These are phyloP conservation scores for Peromyscus californicus DNA, from an alignment of 2,113 vertebrate species.

Conservation along the genomic window DNA sequence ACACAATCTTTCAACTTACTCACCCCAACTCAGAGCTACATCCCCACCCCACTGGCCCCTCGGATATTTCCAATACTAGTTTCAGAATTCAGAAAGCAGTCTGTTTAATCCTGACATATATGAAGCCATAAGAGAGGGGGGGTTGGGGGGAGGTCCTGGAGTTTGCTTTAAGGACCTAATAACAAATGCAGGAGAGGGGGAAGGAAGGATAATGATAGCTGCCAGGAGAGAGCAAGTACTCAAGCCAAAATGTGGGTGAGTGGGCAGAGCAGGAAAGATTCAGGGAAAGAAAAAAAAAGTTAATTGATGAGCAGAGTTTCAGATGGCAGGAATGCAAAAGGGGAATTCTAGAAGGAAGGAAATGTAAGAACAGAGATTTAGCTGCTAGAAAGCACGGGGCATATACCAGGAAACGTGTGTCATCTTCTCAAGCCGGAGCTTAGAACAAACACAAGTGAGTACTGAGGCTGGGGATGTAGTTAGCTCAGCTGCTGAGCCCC, in stretches of 20 bases:
- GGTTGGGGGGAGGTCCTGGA: too few relatives aligned
- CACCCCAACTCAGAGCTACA: not conserved
- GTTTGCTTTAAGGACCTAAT: not conserved
- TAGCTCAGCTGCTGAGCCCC: not conserved
- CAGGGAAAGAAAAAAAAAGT: not conserved
- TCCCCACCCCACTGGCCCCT: too few relatives aligned
- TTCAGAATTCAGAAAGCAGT: not conserved
- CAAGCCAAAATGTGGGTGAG: not conserved
- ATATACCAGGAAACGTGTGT: not conserved
- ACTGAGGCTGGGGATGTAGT: too few relatives aligned
- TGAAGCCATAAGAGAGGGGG: too few relatives aligned
- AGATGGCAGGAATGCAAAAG: not conserved
- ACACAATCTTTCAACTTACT: not conserved
- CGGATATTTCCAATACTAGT: not conserved
- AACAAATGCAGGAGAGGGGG: not conserved
- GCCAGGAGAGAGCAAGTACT: not conserved
- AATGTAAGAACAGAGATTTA: not conserved
- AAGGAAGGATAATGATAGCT: too few relatives aligned
- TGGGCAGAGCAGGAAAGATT: not conserved
- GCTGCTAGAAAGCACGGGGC: not conserved
- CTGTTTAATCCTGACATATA: not conserved
- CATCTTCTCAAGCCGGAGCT: not conserved
- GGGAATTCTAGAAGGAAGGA: slow-evolving; percentile 31
- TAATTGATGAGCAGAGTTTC: not conserved
- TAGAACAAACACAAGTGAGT: not conserved